Evolutionary conservation across 2,888 invertebrate species (phyloP), one percentile per base, ranked within the genome.

Genomic region (Patella pellucida): DNA sequence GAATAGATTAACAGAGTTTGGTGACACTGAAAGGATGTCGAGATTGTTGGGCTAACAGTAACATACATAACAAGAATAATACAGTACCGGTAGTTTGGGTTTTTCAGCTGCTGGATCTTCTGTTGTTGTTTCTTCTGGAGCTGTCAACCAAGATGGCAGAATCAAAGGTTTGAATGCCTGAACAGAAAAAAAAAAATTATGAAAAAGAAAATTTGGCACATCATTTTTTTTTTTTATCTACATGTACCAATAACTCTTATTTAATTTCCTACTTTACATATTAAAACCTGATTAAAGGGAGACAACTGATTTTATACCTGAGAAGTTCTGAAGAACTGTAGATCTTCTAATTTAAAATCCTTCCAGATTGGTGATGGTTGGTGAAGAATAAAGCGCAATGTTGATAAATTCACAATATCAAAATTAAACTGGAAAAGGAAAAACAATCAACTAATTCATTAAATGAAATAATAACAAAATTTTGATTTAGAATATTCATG

Each of bases 361-460:
- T 87, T 88, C 90, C 90, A 90, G 9, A 89, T 84, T 9, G 89
- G 89, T 2, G 90, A 90, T 0, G 90, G 90, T 75, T 90, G 90
- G 67, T 87, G 86, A 23, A 90, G 83, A 70, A 90, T 87, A 16
- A 90, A 79, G 12, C 89, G 79, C 73, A 90, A 71, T 4, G 83
- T 84, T 3, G 82, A 80, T 1, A 90, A 79, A 80, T 89, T 85
- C 16, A 76, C 78, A 62, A 89, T 76, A 9, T 87, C 87, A 82
- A 84, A 87, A n/a, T 75, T 71, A 76, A 87, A 83, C 88, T 87
- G 81, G 14, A 83, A 79, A 56, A 71, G 15, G 71, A 74, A 19
- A 69, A 54, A 52, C 9, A 68, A 41, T 41, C 1, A 9, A 41
- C 9, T 9, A 9, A 41, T 41, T 0, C 9, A 41, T 41, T 41